A percentile compares a stretch with the other conserved stretches of the same genome.
phyloP scores from a whole-genome alignment of 2,113 vertebrate genomes.

The Cercopithecus mona region DNA sequence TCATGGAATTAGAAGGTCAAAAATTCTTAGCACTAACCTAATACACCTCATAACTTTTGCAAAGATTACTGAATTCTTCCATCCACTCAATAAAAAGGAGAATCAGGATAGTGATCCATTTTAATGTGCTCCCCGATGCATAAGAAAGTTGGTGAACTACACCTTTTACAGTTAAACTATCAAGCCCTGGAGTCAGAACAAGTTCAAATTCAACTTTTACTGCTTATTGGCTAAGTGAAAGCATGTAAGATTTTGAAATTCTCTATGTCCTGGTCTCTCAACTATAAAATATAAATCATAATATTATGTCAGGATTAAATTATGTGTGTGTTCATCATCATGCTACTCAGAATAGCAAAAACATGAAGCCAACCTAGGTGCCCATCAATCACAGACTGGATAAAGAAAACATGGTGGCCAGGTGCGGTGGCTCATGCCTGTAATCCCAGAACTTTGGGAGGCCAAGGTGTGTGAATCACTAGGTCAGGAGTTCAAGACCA shows the following conservation, averaged over 20 bases:
- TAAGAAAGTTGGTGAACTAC: not conserved
- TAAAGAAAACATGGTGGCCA: too few species aligned
- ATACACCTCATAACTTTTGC: not conserved
- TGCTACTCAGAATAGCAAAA: too few species aligned
- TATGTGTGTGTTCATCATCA: not conserved
- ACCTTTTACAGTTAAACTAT: not conserved
- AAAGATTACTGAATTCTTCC: not conserved
- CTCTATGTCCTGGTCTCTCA: not conserved
- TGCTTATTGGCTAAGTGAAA: not conserved
- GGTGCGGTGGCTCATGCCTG: too few species aligned
- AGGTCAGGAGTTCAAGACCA: too few species aligned
- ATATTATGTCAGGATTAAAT: not conserved
- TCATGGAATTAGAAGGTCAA: not conserved
- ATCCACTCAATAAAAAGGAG: not conserved
- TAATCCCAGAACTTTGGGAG: too few species aligned
- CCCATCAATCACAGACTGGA: too few species aligned
- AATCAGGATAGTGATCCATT: not conserved
- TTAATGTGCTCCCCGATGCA: not conserved
- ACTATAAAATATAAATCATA: not conserved
- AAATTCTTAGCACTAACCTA: not conserved
- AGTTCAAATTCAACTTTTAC: not conserved
- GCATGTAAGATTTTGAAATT: constrained; percentile 13
- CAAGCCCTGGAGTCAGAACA: not conserved
- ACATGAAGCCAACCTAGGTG: too few species aligned
- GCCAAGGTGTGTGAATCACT: too few species aligned